Evolutionary conservation across 1,140 invertebrate genomes (phyloP), one percentile per base, ranked within the genome.

Genomic region (Bombus waltoni): DNA sequence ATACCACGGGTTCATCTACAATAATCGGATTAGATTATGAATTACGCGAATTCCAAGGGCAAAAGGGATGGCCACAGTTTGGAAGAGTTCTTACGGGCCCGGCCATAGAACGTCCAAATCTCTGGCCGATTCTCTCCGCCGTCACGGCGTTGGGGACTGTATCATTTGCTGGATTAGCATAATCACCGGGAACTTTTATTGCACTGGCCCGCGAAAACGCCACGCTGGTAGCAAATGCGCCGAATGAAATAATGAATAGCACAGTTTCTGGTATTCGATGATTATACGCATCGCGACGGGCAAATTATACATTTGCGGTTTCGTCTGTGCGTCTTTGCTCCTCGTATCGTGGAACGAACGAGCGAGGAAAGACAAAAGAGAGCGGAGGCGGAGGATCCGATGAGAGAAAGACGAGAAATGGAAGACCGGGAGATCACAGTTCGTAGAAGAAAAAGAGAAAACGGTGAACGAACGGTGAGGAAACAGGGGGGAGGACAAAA

Each of bases 191-290:
- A 91, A 94, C 93, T 94, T 93, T 94, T 94, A 94, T 94, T 94
- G 93, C 88, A 90, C 89, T 88, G 79, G 85, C 74, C 88, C 86
- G 83, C 81, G 38, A 88, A 87, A 89, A 88, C 74, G 81, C 86
- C 89, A 84, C 87, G 90, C 88, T 94, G 93, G 95, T 95, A 95
- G 94, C 94, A 95, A 95, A 95, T 91, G 94, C 91, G 93, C 93
- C 93, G 92, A 94, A 94, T 93, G 91, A 93, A 94, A 95, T 95
- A 95, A 95, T 95, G 92, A 95, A 95, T 95, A 95, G 94, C 92
- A 93, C 93, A 94, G 93, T 95, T 94, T 95, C 94, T 95, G 94
- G 94, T 94, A 95, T 95, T 95, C 93, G 91, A 94, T 93, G 94
- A 95, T 95, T 95, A 95, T 95, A 95, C 94, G 92, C 89, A 94